phyloP scores from a whole-genome alignment of 2,888 invertebrate genomes.

The Epirrita christyi region DNA sequence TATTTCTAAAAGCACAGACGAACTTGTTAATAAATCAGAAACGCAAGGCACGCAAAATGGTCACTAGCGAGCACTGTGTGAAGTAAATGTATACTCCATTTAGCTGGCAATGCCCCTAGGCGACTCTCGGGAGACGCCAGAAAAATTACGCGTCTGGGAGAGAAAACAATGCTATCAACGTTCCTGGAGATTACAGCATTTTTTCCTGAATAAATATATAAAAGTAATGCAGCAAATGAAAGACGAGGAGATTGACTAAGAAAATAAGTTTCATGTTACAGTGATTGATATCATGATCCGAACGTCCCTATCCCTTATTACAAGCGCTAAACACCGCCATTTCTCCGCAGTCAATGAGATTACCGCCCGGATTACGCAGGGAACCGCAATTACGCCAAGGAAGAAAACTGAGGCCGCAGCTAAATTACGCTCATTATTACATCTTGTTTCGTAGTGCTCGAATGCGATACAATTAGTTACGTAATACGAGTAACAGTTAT shows the following conservation, averaged over 20 bases:
- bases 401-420: constrained; percentile 52
- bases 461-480: constrained; percentile 59
- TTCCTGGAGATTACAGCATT: constrained; percentile 19
- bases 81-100: constrained; percentile 45
- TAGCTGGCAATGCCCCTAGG: constrained; percentile 39
- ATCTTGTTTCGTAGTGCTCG: constrained; percentile 44
- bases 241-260: constrained; percentile 16
- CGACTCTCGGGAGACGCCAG: constrained; percentile 39
- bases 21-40: constrained; percentile 51
- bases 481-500: constrained; percentile 62
- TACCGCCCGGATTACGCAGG: constrained; percentile 57
- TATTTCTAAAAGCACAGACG: constrained; percentile 35
- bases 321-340: constrained; percentile 51
- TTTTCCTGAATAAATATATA: constrained; percentile 11
- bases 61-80: constrained; percentile 40
- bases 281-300: constrained; percentile 39
- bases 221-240: constrained; percentile 20
- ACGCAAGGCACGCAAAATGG: constrained; percentile 44
- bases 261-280: constrained; percentile 28
- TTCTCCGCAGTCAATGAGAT: constrained; percentile 58
- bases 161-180: constrained; percentile 36
- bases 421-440: constrained; percentile 59
- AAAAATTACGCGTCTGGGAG: constrained; percentile 42
- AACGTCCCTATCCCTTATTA: constrained; percentile 40
- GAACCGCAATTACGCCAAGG: constrained; percentile 48